These are phyloP conservation scores for Nyctibius bracteatus DNA, from an alignment of 2,113 vertebrate genomes.

Conservation along the genomic window DNA sequence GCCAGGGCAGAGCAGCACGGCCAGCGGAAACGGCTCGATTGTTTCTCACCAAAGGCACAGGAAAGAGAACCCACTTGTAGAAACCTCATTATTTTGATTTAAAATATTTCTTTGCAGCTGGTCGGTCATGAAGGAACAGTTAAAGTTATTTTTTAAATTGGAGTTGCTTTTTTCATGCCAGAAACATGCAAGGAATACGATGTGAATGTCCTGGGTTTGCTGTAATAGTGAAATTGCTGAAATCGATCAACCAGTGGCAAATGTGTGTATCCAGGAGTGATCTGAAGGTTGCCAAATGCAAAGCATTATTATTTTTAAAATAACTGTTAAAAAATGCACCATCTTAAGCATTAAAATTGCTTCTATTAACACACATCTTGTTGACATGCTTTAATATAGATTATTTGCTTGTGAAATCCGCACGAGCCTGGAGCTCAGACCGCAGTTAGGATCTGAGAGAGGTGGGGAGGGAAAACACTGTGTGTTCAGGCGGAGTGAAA, in stretches of 20 bases:
- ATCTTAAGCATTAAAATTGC: not conserved
- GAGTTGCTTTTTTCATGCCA: not conserved
- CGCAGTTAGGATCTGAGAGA: fast-evolving
- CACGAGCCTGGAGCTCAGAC: fast-evolving
- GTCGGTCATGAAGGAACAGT: slow-evolving; percentile 38
- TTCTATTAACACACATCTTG: not conserved
- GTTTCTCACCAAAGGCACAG: slow-evolving; percentile 2
- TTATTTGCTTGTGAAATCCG: not conserved
- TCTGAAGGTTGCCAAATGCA: slow-evolving; percentile 29
- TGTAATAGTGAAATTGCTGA: slow-evolving; percentile 37
- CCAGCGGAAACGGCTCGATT: not conserved
- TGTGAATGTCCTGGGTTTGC: slow-evolving; percentile 20
- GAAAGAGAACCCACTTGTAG: not conserved
- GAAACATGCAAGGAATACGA: not conserved
- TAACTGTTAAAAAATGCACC: not conserved
- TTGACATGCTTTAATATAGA: not conserved
- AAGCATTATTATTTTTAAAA: slow-evolving; percentile 26
- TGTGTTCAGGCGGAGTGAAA: fast-evolving
- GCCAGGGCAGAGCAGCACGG: not conserved
- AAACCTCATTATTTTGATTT: slow-evolving; percentile 71
- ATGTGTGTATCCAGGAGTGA: slow-evolving; percentile 26
- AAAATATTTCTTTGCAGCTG: slow-evolving; percentile 38
- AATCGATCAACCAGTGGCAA: slow-evolving; percentile 53
- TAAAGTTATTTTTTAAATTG: not conserved
- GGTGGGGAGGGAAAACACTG: fast-evolving